Percentiles rank a stretch among this genome's conserved stretches.
These are phyloP conservation scores for Uropsilus gracilis DNA, from an alignment of 2,113 vertebrate genomes.

Conservation along the genomic window DNA sequence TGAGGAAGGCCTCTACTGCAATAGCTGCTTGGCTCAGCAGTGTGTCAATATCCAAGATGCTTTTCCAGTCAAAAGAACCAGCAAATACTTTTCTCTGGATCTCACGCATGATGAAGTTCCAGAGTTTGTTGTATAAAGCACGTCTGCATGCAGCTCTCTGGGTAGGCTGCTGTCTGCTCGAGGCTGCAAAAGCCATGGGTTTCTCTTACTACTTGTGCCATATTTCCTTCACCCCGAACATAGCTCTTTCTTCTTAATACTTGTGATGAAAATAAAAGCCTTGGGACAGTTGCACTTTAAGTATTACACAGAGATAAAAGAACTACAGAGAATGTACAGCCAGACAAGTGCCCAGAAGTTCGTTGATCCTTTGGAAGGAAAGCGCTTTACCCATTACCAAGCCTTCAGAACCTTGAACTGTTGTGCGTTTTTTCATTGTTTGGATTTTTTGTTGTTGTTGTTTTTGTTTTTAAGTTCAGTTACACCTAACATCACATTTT, in stretches of 20 bases:
- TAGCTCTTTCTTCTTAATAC: conserved; percentile 68
- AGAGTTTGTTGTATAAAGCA: conserved; percentile 95
- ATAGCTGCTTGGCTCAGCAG: conserved; percentile 92
- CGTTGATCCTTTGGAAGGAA: neutral
- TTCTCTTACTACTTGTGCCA: conserved; percentile 63
- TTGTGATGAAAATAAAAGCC: conserved; percentile 69
- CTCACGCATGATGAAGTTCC: conserved; percentile 95
- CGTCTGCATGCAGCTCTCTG: neutral
- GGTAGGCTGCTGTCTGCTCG: conserved; percentile 34
- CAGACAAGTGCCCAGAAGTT: neutral
- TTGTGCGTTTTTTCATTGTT: neutral
- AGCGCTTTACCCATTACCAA: conserved; percentile 19
- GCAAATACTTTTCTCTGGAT: conserved; percentile 98
- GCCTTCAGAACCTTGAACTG: neutral
- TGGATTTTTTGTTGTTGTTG: too few species aligned
- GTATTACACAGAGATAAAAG: neutral
- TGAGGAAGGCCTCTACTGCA: conserved; percentile 90
- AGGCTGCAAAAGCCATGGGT: conserved; percentile 3
- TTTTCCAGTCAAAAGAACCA: conserved; percentile 96
- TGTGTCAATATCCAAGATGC: conserved; percentile 90
- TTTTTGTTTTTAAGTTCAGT: neutral
- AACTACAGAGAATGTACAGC: conserved; percentile 38
- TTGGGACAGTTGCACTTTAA: conserved; percentile 59
- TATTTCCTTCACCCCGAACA: conserved; percentile 52
- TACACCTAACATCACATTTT: neutral